Evolutionary conservation across 2,797 vertebrate species (phyloP).

Genomic region (Eleutherodactylus coqui): DNA sequence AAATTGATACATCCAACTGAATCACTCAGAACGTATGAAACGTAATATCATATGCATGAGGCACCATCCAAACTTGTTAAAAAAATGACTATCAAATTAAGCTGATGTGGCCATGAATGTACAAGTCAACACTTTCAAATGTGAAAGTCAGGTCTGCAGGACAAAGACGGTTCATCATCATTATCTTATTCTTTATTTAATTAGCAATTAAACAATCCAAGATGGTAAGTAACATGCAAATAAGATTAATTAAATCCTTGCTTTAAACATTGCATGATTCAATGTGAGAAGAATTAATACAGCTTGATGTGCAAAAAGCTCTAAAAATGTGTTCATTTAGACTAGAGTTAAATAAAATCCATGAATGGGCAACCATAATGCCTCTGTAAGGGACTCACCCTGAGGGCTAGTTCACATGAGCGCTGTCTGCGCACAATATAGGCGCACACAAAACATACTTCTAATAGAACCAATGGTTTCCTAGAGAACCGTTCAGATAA

Average conservation of each 20-base stretch:
- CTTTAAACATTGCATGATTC: constrained; percentile 42
- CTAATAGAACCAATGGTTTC: too few species aligned
- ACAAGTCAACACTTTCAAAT: constrained; percentile 50
- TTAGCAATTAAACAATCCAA: constrained; percentile 52
- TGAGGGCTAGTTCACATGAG: too few species aligned
- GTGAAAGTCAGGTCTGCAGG: constrained; percentile 49
- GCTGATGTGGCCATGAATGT: constrained; percentile 53
- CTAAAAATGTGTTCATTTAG: not conserved
- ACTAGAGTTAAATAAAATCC: not conserved
- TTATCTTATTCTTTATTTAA: constrained; percentile 44
- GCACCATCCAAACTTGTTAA: constrained; percentile 51
- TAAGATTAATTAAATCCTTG: constrained; percentile 50
- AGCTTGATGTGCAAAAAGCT: constrained; percentile 23
- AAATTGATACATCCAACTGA: constrained; percentile 56
- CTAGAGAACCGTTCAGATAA: too few species aligned
- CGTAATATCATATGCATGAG: constrained; percentile 41
- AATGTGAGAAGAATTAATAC: constrained; percentile 39
- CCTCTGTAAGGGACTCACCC: too few species aligned
- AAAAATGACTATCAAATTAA: constrained; percentile 59
- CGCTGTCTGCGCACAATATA: too few species aligned
- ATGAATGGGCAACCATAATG: not conserved
- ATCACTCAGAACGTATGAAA: constrained; percentile 57
- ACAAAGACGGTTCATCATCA: constrained; percentile 40
- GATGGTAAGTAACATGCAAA: constrained; percentile 54
- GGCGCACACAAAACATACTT: too few species aligned